phyloP scores from a whole-genome alignment of 2,113 vertebrate species.

The Mirza zaza region DNA sequence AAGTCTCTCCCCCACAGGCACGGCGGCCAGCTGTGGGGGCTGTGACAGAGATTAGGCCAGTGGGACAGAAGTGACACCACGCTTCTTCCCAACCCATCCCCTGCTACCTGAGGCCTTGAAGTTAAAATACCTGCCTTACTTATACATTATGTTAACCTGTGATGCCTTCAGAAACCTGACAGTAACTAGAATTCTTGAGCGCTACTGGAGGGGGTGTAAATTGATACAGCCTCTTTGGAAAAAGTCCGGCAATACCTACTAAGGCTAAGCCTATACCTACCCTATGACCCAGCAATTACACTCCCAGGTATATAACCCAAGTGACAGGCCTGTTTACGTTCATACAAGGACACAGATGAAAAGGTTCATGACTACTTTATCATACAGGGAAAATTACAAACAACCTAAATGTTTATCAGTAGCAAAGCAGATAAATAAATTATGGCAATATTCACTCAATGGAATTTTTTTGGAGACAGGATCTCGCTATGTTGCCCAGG shows the following conservation, averaged over 20 bases:
- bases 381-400: not conserved
- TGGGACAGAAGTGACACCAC: not conserved
- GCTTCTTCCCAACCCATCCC: not conserved
- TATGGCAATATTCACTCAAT: not conserved
- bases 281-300: not conserved
- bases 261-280: not conserved
- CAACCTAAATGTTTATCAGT: not conserved
- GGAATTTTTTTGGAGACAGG: too few species aligned
- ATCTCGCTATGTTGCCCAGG: too few species aligned
- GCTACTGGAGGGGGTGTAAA: not conserved
- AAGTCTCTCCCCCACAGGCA: not conserved
- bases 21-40: not conserved
- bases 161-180: not conserved
- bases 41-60: not conserved
- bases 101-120: not conserved
- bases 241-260: not conserved
- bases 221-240: not conserved
- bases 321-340: not conserved
- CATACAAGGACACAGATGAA: not conserved
- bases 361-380: not conserved
- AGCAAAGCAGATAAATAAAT: not conserved
- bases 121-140: not conserved
- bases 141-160: not conserved
- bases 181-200: not conserved
- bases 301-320: not conserved